A percentile compares a stretch with the other conserved stretches of the same genome.
Conservation (phyloP, 1,140 invertebrate genomes). For the Lysiphlebus fabarum region DNA sequence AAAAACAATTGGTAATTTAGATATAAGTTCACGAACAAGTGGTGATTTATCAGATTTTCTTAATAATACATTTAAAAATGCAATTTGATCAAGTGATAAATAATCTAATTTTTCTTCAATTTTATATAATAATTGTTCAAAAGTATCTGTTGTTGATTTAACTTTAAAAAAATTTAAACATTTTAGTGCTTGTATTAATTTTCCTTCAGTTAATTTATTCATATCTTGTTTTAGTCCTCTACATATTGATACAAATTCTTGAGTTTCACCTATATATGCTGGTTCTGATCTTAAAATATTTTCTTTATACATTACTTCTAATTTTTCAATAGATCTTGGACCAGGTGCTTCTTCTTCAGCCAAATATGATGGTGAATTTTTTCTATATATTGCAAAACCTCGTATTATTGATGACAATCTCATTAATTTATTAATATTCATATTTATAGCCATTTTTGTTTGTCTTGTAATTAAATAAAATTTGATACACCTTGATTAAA, state of each 20-base stretch:
- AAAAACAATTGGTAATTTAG: constrained; percentile 63
- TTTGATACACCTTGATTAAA: no score
- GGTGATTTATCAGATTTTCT: constrained; percentile 50
- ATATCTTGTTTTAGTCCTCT: constrained; percentile 54
- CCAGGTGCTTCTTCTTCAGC: no score
- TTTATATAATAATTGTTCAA: constrained; percentile 62
- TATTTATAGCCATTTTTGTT: no score
- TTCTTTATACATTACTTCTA: no score
- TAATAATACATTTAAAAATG: constrained; percentile 61
- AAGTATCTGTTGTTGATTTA: constrained; percentile 55
- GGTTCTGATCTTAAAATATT: background rate
- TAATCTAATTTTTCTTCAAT: constrained; percentile 60
- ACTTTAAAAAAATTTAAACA: constrained; percentile 58
- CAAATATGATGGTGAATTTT: no score
- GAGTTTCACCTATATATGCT: background rate
- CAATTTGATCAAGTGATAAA: constrained; percentile 60
- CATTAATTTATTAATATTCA: no score
- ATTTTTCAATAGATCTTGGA: no score
- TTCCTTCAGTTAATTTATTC: constrained; percentile 52
- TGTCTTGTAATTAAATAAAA: no score
- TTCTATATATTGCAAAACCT: no score
- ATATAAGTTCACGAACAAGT: constrained; percentile 59
- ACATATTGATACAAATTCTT: constrained; percentile 53
- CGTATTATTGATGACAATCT: no score
- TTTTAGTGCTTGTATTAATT: constrained; percentile 60